A percentile compares a stretch with the other conserved stretches of the same genome.
These are phyloP conservation scores for Aleiodes leptofemur DNA, from an alignment of 2,888 invertebrate genomes.

Conservation along the genomic window DNA sequence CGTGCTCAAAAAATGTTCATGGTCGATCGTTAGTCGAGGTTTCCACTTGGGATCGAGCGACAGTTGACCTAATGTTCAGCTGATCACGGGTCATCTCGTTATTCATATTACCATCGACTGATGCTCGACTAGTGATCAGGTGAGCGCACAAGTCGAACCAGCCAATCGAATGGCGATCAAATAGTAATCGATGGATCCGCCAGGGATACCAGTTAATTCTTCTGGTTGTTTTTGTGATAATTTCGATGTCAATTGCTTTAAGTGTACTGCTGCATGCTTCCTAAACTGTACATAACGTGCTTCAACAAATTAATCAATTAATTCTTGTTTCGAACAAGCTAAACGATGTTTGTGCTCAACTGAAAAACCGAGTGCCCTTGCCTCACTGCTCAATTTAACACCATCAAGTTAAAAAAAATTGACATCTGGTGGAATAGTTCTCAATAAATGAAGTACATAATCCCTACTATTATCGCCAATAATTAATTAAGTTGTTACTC, in stretches of 20 bases:
- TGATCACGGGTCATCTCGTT: too few species aligned
- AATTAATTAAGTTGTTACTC: too few species aligned
- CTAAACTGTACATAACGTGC: conserved; percentile 97
- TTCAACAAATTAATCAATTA: conserved; percentile 97
- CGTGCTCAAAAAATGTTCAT: too few species aligned
- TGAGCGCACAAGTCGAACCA: too few species aligned
- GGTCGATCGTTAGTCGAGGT: too few species aligned
- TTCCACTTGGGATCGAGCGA: too few species aligned
- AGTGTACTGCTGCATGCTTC: conserved; percentile 94
- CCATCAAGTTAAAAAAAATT: conserved; percentile 94
- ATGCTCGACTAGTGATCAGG: too few species aligned
- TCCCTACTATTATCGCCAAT: conserved; percentile 98
- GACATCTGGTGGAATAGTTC: conserved; percentile 99
- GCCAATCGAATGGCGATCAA: too few species aligned
- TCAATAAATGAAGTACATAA: conserved; percentile 95
- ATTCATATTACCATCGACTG: too few species aligned
- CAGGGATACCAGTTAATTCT: conserved; percentile 61
- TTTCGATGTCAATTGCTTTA: conserved; percentile 89
- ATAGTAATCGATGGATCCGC: too few species aligned
- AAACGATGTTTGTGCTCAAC: conserved; percentile 97
- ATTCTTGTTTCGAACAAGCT: conserved; percentile 95
- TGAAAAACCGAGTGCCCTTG: conserved; percentile 93
- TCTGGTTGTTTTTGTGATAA: conserved; percentile 78
- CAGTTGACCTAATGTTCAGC: too few species aligned
- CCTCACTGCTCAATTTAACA: conserved; percentile 90